Base-by-base conservation (phyloP, 2,888 invertebrate species). In the Drosophila picticornis region DNA sequence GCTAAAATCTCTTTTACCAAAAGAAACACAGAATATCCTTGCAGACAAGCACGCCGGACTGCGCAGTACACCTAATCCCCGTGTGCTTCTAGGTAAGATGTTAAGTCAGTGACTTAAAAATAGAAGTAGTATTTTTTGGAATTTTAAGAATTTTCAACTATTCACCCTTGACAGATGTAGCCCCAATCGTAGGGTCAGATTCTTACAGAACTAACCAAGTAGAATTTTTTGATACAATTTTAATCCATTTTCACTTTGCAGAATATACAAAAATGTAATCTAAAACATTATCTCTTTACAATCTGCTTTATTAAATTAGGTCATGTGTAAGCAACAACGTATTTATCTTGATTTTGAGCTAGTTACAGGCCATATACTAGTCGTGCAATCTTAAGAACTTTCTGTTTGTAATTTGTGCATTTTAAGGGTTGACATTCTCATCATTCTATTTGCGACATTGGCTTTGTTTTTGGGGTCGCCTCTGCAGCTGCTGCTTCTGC, bases 361-460 rank as follows among this genome's bases (percentile, higher is more conserved):
- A 22, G 7, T 2, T 7, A 25, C n/a, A 57, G 43, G 31, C 16
- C 31, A 25, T 31, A 6, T 31, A 11, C 6, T 22, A 25, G 57
- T 31, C 4, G 31, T 43, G 11, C 29, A 6, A 9, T 31, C 22
- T 36, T 36, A 22, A 48, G 29, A 34, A 32, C 34, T 34, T 75
- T 61, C 19, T 22, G 51, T 43, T 56, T 40, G 60, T 67, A 55
- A 56, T 80, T 75, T 67, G 63, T 76, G 67, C 72, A 76, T 72
- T 68, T 56, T 65, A 75, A 68, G 55, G 61, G 58, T 40, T 58
- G 55, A 34, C 63, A 50, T 75, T 72, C 68, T 72, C 72, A 72
- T 68, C 72, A 59, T 61, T 76, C 56, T 76, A 72, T 78, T 68
- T 76, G 65, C 65, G 72, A 50, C 61, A 55, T 72, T 56, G 32